Conservation (phyloP, 1,140 invertebrate genomes). For the Drosophila murphyi region DNA sequence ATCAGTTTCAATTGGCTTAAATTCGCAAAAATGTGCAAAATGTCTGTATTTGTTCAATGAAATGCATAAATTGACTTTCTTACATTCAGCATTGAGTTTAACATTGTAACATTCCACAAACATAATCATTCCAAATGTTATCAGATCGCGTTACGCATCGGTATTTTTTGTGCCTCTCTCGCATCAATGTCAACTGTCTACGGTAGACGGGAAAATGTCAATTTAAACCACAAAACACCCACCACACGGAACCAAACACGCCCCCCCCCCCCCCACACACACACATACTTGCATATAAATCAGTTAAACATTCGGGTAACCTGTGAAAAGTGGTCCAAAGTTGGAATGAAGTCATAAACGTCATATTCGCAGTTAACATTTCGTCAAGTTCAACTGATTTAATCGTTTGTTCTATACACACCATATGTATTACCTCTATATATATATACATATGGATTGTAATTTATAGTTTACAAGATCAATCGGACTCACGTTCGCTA, state of each 20-base stretch:
- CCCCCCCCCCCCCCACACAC: slow-evolving; percentile 21
- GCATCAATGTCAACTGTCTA: slow-evolving; percentile 8
- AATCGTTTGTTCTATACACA: slow-evolving; percentile 21
- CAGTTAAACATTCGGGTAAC: neutral
- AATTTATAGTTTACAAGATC: slow-evolving; percentile 85
- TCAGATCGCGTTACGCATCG: neutral
- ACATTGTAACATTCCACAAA: neutral
- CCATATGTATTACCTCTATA: slow-evolving; percentile 31
- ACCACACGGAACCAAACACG: neutral
- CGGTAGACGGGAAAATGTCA: neutral
- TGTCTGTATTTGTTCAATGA: too few relatives aligned
- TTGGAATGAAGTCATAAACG: slow-evolving; percentile 14
- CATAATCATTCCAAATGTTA: neutral
- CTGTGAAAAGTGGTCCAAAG: neutral
- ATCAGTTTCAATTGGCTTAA: too few relatives aligned
- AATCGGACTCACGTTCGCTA: slow-evolving; percentile 84
- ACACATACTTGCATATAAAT: neutral
- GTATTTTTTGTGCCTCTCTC: slow-evolving; percentile 2
- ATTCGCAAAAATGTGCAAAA: too few relatives aligned
- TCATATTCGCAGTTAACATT: slow-evolving; percentile 2
- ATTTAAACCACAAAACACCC: neutral
- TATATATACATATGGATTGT: slow-evolving; percentile 63
- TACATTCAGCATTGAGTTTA: too few relatives aligned
- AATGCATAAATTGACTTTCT: too few relatives aligned
- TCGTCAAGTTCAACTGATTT: slow-evolving; percentile 6